These are phyloP conservation scores for Channa argus DNA, from an alignment of 2,113 vertebrate species.

Conservation along the genomic window DNA sequence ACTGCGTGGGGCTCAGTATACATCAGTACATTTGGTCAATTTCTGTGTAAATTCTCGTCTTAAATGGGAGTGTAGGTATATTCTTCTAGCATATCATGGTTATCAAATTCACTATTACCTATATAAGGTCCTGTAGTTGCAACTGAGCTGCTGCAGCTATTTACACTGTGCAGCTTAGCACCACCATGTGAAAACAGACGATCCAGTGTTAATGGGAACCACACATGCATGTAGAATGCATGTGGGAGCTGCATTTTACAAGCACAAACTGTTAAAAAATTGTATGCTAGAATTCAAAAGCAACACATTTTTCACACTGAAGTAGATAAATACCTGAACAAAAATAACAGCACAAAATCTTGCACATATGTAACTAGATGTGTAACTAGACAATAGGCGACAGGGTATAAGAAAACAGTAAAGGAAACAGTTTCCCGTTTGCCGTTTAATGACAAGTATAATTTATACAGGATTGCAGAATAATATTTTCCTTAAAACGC, in stretches of 20 bases:
- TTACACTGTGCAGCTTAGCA: no score
- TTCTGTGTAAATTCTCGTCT: neutral
- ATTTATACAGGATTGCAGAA: conserved; percentile 14
- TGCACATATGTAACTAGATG: neutral
- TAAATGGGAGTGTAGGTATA: neutral
- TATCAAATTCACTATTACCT: neutral
- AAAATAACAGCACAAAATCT: neutral
- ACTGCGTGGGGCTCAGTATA: neutral
- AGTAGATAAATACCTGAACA: neutral
- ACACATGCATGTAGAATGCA: neutral
- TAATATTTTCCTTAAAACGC: conserved; percentile 2
- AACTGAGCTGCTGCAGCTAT: neutral
- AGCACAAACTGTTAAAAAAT: no score
- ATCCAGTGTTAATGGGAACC: neutral
- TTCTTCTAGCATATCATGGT: neutral
- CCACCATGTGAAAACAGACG: no score
- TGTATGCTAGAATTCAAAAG: neutral
- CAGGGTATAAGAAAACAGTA: neutral
- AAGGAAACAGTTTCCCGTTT: neutral
- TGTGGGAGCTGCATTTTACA: no score
- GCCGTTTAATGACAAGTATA: conserved; percentile 34
- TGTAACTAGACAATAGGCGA: neutral
- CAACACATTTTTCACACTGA: neutral
- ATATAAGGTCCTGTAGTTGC: no score
- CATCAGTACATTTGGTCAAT: neutral